Percentiles rank a stretch among this genome's conserved stretches.
These are phyloP conservation scores for Nasonia vitripennis DNA, from an alignment of 1,140 invertebrate genomes.

Conservation along the genomic window DNA sequence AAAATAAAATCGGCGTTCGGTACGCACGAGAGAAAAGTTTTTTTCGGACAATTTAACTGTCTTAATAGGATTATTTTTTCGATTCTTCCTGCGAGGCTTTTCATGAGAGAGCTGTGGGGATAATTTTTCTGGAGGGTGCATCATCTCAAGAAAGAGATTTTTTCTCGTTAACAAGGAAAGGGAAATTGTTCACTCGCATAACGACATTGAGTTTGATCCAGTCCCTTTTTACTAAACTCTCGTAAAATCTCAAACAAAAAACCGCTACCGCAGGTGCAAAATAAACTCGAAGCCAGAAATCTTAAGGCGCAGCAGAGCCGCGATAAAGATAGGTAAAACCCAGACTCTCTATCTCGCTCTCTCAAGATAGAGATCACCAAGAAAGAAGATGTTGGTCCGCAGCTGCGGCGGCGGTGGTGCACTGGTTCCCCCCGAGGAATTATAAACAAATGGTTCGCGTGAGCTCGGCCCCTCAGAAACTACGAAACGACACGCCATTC, in stretches of 20 bases:
- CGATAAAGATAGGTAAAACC: slow-evolving; percentile 18
- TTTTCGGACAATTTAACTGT: slow-evolving; percentile 24
- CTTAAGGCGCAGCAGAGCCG: neutral
- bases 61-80: slow-evolving; percentile 2
- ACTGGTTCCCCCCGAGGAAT: slow-evolving; percentile 59
- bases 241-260: neutral
- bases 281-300: slow-evolving; percentile 3
- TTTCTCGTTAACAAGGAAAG: too few species aligned
- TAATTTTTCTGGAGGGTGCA: neutral
- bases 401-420: slow-evolving; percentile 23
- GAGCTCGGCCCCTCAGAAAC: slow-evolving; percentile 41
- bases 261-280: neutral
- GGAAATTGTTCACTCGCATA: too few species aligned
- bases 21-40: neutral
- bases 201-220: too few species aligned
- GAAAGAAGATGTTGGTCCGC: slow-evolving; percentile 24
- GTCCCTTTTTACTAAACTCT: too few species aligned
- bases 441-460: slow-evolving; percentile 66
- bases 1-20: neutral
- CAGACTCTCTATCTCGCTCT: neutral
- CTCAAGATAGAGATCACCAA: neutral
- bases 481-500: slow-evolving; percentile 63
- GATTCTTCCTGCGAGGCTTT: neutral
- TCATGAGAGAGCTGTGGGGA: too few species aligned
- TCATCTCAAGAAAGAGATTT: too few species aligned